phyloP scores from a whole-genome alignment of 2,888 invertebrate genomes.

The Sarcophaga variegata region DNA sequence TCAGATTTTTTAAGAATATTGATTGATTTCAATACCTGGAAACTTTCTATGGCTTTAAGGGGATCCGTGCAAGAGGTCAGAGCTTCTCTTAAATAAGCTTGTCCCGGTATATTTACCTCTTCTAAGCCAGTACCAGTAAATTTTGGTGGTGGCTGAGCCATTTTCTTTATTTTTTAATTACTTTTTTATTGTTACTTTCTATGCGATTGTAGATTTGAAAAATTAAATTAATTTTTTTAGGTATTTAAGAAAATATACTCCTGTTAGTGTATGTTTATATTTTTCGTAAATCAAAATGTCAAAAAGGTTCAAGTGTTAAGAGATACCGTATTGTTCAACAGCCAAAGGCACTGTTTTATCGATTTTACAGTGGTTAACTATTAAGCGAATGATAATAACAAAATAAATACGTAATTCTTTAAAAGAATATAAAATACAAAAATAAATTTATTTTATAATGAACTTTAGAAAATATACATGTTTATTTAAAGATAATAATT shows the following conservation, averaged over 20 bases:
- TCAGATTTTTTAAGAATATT: slow-evolving; percentile 8
- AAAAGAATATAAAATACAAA: too few relatives aligned
- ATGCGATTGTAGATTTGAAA: background rate
- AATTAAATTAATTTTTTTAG: background rate
- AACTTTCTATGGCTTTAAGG: slow-evolving; percentile 98
- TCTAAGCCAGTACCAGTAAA: slow-evolving; percentile 87
- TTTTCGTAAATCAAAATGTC: background rate
- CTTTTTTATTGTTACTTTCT: background rate
- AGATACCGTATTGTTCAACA: slow-evolving; percentile 3
- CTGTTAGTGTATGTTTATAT: background rate
- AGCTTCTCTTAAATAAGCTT: slow-evolving; percentile 93
- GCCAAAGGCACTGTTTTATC: background rate
- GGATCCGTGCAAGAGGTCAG: slow-evolving; percentile 98
- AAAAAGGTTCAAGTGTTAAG: slow-evolving; percentile 4
- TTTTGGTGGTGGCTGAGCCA: slow-evolving; percentile 80
- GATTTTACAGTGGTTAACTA: background rate
- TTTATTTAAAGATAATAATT: background rate
- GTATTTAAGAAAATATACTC: background rate
- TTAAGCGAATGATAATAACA: too few relatives aligned
- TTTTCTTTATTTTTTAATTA: slow-evolving; percentile 58
- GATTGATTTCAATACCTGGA: slow-evolving; percentile 85
- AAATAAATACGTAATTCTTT: background rate
- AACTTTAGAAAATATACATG: too few relatives aligned
- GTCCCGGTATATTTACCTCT: slow-evolving; percentile 93
- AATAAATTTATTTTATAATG: too few relatives aligned